Base-by-base conservation (phyloP, 2,888 invertebrate genomes). In the Dryocosmus kuriphilus region DNA sequence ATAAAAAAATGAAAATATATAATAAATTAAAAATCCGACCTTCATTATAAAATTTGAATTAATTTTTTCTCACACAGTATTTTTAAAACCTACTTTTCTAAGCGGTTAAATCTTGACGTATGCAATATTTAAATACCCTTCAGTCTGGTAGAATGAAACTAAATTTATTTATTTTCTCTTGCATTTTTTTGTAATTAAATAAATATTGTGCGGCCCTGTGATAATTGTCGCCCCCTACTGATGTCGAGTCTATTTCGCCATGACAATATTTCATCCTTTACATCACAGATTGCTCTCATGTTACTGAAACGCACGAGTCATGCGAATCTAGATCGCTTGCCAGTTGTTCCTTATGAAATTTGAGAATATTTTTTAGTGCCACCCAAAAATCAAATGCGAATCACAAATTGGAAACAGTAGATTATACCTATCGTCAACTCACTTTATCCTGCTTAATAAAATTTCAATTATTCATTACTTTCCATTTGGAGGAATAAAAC, bases 291-390 rank as follows among this genome's bases (percentile, higher is more conserved):
- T 57, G 30, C 51, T 71, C 71, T 71, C 51, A n/a, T 71, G 46
- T 71, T 24, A 41, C 71, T 27, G 51, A 51, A 71, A 71, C 71
- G 51, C 19, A 51, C 71, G 51, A 30, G 71, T 71, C 51, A 71
- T 51, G 30, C 14, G 71, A 71, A 6, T 30, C 22, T 32, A 51
- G 19, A 71, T 71, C 30, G 30, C 22, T 71, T 30, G 51, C 71
- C 46, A 67, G 67, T 67, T 67, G 67, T 51, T 27, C n/a, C n/a
- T 51, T 30, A 11, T 46, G 51, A 71, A 71, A 71, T 51, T 71
- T 30, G 51, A 71, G 71, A 71, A 14, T 57, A 24, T 71, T 71
- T 71, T 51, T n/a, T 11, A 19, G 11, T 30, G 19, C n/a, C n/a
- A 27, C 46, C 27, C 24, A 24, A 41, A 67, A 41, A 71, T 51